These are phyloP conservation scores for Ambastaia sidthimunki DNA, from an alignment of 2,797 vertebrate genomes.

Conservation along the genomic window DNA sequence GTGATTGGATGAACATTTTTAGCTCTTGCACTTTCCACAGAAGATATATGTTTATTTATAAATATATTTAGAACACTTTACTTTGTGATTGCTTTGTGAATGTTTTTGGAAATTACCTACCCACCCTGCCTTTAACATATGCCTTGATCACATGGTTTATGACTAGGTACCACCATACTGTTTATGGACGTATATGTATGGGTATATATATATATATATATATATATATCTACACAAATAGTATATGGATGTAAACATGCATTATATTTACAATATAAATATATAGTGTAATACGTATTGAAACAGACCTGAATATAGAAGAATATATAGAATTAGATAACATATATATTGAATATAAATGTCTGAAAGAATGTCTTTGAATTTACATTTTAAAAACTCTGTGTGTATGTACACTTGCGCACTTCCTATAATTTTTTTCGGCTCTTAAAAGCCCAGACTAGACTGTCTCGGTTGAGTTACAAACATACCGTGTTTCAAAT, in stretches of 20 bases:
- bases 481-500: constrained; percentile 18
- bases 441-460: not conserved
- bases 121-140: not conserved
- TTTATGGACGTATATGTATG: too few species aligned
- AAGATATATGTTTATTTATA: too few species aligned
- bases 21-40: too few species aligned
- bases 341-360: constrained; percentile 18
- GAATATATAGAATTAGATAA: too few species aligned
- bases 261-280: too few species aligned
- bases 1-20: too few species aligned
- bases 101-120: too few species aligned
- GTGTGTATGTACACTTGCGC: constrained; percentile 11
- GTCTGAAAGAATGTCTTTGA: not conserved
- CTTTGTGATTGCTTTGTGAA: too few species aligned
- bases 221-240: too few species aligned
- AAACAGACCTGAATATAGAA: not conserved
- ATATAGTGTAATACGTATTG: not conserved
- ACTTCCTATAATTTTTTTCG: not conserved
- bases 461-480: constrained; percentile 15
- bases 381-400: not conserved
- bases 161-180: not conserved
- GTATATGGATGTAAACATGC: too few species aligned
- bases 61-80: too few species aligned
- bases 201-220: too few species aligned
- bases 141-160: not conserved